These are phyloP conservation scores for Spodoptera exigua DNA, from an alignment of 2,888 invertebrate genomes.

Conservation along the genomic window DNA sequence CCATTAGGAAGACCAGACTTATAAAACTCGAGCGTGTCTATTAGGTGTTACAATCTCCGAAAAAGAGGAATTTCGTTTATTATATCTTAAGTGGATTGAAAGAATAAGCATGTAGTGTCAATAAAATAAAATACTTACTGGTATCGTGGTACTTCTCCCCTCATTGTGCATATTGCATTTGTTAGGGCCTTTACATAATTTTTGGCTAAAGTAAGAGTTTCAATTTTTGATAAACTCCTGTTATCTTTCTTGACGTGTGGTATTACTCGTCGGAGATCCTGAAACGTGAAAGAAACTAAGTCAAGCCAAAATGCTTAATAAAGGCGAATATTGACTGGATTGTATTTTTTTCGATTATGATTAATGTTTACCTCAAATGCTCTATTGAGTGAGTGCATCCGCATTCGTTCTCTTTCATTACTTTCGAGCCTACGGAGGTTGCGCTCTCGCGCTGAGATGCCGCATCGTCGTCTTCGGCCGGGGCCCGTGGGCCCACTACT, in stretches of 20 bases:
- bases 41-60: too few species aligned
- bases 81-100: not conserved
- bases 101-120: too few species aligned
- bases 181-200: slow-evolving; percentile 97
- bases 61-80: too few species aligned
- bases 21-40: too few species aligned
- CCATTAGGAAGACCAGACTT: too few species aligned
- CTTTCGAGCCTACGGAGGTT: slow-evolving; percentile 96
- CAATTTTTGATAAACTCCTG: slow-evolving; percentile 95
- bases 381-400: slow-evolving; percentile 97
- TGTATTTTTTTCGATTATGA: slow-evolving; percentile 12
- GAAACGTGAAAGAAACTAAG: slow-evolving; percentile 62
- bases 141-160: slow-evolving; percentile 90
- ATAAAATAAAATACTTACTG: slow-evolving; percentile 79
- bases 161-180: slow-evolving; percentile 95
- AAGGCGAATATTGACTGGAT: not conserved
- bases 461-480: slow-evolving; percentile 92
- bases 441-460: slow-evolving; percentile 94
- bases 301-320: slow-evolving; percentile 42
- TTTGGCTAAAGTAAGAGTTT: slow-evolving; percentile 95
- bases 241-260: slow-evolving; percentile 96
- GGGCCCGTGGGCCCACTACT: slow-evolving; percentile 69
- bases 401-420: slow-evolving; percentile 96
- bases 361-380: slow-evolving; percentile 93
- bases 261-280: slow-evolving; percentile 95